Percentiles rank a stretch among this genome's conserved stretches.
Evolutionary conservation across 2,888 invertebrate species (phyloP).

Genomic region (Sphecodes monilicornis): DNA sequence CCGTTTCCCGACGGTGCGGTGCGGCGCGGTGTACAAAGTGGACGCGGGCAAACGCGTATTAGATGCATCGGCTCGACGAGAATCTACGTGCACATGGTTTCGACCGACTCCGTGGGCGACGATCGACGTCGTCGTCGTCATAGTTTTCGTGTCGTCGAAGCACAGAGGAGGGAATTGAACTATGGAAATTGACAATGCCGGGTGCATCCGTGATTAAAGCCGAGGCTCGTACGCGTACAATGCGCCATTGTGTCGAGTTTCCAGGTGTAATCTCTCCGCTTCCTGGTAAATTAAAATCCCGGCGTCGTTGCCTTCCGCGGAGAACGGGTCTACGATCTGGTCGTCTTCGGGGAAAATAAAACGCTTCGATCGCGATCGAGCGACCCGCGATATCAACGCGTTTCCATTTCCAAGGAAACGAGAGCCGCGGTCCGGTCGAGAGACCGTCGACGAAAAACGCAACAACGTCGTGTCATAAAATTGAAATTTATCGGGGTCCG

Average conservation of each 20-base stretch:
- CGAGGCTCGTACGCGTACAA: slow-evolving; percentile 75
- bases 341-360: neutral
- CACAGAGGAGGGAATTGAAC: slow-evolving; percentile 56
- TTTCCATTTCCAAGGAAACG: neutral
- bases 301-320: slow-evolving; percentile 25
- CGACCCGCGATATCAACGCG: neutral
- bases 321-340: neutral
- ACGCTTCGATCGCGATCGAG: slow-evolving; percentile 8
- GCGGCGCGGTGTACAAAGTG: slow-evolving; percentile 39
- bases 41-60: slow-evolving; percentile 50
- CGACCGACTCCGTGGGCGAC: slow-evolving; percentile 12
- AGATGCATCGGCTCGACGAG: slow-evolving; percentile 32
- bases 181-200: slow-evolving; percentile 79
- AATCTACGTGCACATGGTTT: neutral
- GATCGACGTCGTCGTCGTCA: slow-evolving; percentile 47
- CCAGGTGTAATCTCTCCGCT: slow-evolving; percentile 74
- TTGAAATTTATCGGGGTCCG: slow-evolving; percentile 39
- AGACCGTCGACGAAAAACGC: neutral
- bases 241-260: slow-evolving; percentile 77
- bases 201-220: slow-evolving; percentile 79
- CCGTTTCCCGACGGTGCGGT: slow-evolving; percentile 30
- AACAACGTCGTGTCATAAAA: slow-evolving; percentile 18
- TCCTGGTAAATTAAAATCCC: slow-evolving; percentile 74
- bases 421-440: neutral
- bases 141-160: slow-evolving; percentile 32